These are phyloP conservation scores for Criorhina ranunculi DNA, from an alignment of 2,888 invertebrate species.

Conservation along the genomic window DNA sequence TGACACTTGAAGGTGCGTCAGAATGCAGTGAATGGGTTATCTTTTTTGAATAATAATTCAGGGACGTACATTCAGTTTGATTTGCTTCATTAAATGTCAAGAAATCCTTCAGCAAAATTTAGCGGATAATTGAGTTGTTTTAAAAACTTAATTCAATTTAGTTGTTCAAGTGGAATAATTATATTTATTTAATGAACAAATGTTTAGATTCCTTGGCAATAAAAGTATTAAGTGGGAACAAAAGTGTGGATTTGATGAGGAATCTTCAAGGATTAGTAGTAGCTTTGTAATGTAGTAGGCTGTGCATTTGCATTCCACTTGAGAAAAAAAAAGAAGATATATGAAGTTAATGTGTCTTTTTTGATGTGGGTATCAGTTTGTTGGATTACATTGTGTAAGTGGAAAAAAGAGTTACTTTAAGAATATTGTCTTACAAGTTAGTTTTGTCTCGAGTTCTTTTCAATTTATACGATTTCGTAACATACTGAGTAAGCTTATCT, in stretches of 20 bases:
- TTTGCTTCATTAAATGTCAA: slow-evolving; percentile 18
- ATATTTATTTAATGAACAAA: not conserved
- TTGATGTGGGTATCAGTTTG: too few relatives aligned
- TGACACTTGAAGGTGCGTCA: slow-evolving; percentile 11
- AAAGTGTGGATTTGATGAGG: not conserved
- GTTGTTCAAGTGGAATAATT: not conserved
- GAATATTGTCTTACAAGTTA: too few relatives aligned
- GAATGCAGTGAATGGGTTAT: slow-evolving; percentile 2
- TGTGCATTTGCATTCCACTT: too few relatives aligned
- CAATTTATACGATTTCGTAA: too few relatives aligned
- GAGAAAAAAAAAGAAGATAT: too few relatives aligned
- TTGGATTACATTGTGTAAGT: too few relatives aligned
- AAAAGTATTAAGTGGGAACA: not conserved
- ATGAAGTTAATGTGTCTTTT: too few relatives aligned
- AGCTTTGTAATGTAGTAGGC: too few relatives aligned
- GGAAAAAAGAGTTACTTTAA: too few relatives aligned
- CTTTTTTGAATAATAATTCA: slow-evolving; percentile 22
- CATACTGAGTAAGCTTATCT: too few relatives aligned
- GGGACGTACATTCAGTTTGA: slow-evolving; percentile 1
- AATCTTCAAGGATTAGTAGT: not conserved
- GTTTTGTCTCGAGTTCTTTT: too few relatives aligned
- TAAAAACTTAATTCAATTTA: slow-evolving; percentile 6
- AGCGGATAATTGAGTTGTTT: slow-evolving; percentile 30
- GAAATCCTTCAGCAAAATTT: slow-evolving; percentile 26
- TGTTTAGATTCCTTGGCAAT: not conserved